These are phyloP conservation scores for Ophioninae sp. DNA, from an alignment of 2,888 invertebrate genomes.

Conservation along the genomic window DNA sequence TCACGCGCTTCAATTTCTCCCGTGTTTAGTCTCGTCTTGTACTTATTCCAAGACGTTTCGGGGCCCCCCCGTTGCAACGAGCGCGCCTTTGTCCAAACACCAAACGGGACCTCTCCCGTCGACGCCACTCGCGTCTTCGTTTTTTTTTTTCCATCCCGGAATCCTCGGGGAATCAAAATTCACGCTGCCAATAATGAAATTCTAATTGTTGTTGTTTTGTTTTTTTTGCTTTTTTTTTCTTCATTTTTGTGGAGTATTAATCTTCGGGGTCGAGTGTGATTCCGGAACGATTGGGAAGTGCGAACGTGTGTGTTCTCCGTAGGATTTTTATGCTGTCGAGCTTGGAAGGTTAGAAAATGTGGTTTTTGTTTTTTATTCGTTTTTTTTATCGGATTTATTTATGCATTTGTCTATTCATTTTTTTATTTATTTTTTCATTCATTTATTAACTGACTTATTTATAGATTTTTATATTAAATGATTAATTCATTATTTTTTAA, in stretches of 20 bases:
- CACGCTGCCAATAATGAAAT: background rate
- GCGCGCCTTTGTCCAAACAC: background rate
- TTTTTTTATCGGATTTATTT: background rate
- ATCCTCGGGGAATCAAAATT: background rate
- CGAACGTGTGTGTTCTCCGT: background rate
- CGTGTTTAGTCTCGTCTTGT: constrained; percentile 53
- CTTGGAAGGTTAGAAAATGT: constrained; percentile 30
- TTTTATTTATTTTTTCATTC: background rate
- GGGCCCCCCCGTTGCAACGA: background rate
- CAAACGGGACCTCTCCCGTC: background rate
- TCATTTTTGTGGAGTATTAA: background rate
- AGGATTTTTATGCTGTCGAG: constrained; percentile 7
- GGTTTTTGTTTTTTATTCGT: background rate
- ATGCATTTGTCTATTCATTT: background rate
- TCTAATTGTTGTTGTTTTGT: too few relatives aligned
- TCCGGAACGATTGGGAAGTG: background rate
- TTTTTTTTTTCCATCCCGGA: background rate
- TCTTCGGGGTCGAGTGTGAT: background rate
- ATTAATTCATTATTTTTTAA: too few relatives aligned
- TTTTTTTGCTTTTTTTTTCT: too few relatives aligned
- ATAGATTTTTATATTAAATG: too few relatives aligned
- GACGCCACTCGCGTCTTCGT: background rate
- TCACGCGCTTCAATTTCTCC: constrained; percentile 38
- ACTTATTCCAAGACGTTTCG: constrained; percentile 42
- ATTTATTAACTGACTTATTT: background rate